Percentiles rank a stretch among this genome's conserved stretches.
Conservation (phyloP, 2,888 invertebrate genomes). For the Gibbula magus region DNA sequence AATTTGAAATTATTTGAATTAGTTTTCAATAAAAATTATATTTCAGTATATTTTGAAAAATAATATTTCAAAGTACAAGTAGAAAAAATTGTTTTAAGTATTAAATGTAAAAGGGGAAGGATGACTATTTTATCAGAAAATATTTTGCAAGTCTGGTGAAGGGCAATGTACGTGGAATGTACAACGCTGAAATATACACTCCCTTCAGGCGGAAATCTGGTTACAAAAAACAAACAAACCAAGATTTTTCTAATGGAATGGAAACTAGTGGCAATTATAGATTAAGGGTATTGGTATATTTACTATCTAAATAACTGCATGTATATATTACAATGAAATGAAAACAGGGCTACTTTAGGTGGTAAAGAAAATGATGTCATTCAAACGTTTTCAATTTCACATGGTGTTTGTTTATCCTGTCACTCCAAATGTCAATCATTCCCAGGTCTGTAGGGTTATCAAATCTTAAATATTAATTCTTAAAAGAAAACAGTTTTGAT, state of each 20-base stretch:
- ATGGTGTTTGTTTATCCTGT: background rate
- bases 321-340: slow-evolving; percentile 4
- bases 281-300: slow-evolving; percentile 8
- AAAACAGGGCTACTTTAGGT: background rate
- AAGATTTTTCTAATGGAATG: background rate
- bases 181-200: background rate
- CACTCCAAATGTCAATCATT: slow-evolving; percentile 1
- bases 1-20: background rate
- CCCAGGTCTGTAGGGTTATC: background rate
- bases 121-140: too few species aligned
- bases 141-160: too few species aligned
- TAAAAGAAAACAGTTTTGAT: background rate
- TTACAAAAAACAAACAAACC: background rate
- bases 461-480: background rate
- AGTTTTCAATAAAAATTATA: background rate
- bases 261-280: slow-evolving; percentile 8
- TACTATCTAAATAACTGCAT: background rate
- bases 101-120: too few species aligned
- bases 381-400: background rate
- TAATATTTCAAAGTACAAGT: too few species aligned
- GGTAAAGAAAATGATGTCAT: slow-evolving; percentile 1
- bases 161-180: background rate
- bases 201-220: background rate
- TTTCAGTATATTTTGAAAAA: background rate
- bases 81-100: too few species aligned